Evolutionary conservation across 2,113 vertebrate species (phyloP), one percentile per base, ranked within the genome.

Genomic region (Leptosomus discolor): DNA sequence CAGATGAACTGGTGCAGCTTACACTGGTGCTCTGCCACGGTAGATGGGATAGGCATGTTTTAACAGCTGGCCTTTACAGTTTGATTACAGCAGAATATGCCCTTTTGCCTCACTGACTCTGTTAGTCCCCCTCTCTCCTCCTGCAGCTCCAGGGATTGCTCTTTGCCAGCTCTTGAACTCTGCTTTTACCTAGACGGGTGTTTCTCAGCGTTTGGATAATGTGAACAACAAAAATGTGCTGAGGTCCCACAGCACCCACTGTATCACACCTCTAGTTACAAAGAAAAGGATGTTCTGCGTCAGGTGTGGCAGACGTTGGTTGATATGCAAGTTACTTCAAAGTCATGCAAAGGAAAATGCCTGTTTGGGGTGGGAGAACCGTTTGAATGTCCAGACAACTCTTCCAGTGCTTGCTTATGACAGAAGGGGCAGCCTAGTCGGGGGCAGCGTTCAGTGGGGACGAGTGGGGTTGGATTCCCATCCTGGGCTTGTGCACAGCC

Each of bases 271-370:
- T 46, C 34, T 18, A 23, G 34, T 41, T 23, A 41, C 32, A 58
- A 24, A 41, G 36, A 68, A 41, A 48, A 46, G 43, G 34, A 11
- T 20, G 12, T 15, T 75, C 56, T 88, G 34, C 30, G 9, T 61
- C 9, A 8, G 32, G 8, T 19, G 10, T 37, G 21, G 43, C 69
- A 68, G 61, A 15, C 0, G 0, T 22, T 45, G 19, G 8, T 39
- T 51, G 30, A 43, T n/a, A 53, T 4, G 6, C 27, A 63, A 36
- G 37, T 51, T 54, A 17, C 19, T 12, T 82, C 37, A 39, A 64
- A 78, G 36, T 29, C 6, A 0, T 41, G 56, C 24, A 16, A 56
- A 71, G 39, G 36, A 85, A 22, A 75, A 39, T 15, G 22, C 15
- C 26, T 68, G 8, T 46, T 88, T 73, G 45, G 27, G 16, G 6